Evolutionary conservation across 1,140 invertebrate genomes (phyloP), one percentile per base, ranked within the genome.

Genomic region (Zelostemma sp.): DNA sequence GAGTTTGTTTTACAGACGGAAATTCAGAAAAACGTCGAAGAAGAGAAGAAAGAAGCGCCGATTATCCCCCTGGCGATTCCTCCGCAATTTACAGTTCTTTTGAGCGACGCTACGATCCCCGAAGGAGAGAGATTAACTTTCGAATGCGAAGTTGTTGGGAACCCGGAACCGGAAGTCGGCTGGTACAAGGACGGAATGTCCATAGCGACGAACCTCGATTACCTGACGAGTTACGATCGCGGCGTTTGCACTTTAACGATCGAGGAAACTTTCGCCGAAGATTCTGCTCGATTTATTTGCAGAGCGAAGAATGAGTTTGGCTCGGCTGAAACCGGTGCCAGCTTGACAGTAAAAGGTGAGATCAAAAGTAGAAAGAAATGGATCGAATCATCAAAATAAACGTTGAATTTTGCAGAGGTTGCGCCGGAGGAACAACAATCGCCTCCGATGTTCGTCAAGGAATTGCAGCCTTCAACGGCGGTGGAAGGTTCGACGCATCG

Each of bases 241-340:
- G 89, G 89, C 0, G 58, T 87, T n/a, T 91, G 90, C 25, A 88
- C 85, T 6, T 79, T 94, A 5, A 91, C 86, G 0, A 93, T 94
- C 61, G 92, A 93, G 67, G 92, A 94, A 82, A 92, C 91, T 0
- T 94, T 95, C 72, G 88, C 90, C 6, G 93, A 95, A 81, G 94
- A 96, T 80, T 92, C 93, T 1, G 93, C 92, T 0, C 87, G 85
- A 31, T 96, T 94, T 74, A 92, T 89, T 0, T 93, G 93, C 62
- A 88, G 87, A 69, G 92, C 92, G 16, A 88, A 81, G 2, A 95
- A 94, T 80, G 80, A 82, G 8, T 86, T 86, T 45, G 94, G 93
- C n/a, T 81, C 83, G 19, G 88, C 88, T 0, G 92, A 94, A 81
- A 93, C 91, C 0, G 88, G 87, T 47, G 93, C 93, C 9, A 88